Conservation (phyloP, 2,113 vertebrate genomes). For the Craseonycteris thonglongyai region DNA sequence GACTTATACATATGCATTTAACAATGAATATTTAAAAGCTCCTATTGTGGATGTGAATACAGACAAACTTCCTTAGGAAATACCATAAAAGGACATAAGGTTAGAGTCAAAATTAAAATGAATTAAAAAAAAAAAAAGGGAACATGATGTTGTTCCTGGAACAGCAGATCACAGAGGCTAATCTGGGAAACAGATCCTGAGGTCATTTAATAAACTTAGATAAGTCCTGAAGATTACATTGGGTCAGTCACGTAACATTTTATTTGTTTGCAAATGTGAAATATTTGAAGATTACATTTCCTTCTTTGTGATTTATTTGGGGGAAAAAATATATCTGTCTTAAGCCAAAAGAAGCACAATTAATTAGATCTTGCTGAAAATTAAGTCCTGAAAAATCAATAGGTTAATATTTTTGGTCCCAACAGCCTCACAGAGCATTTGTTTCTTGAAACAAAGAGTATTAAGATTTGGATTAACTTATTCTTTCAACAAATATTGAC, state of each 20-base stretch:
- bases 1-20: neutral
- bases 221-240: conserved; percentile 24
- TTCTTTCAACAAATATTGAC: neutral
- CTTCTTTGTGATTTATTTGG: conserved; percentile 21
- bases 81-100: conserved; percentile 33
- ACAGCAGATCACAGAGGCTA: conserved; percentile 45
- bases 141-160: conserved; percentile 50
- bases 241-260: conserved; percentile 33
- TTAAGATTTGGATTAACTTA: neutral
- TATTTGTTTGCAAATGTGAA: conserved; percentile 24
- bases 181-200: conserved; percentile 50
- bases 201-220: conserved; percentile 45
- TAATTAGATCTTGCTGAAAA: neutral
- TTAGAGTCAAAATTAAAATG: conserved; percentile 13
- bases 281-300: conserved; percentile 39
- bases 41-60: neutral
- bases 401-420: neutral
- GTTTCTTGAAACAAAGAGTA: neutral
- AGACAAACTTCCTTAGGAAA: conserved; percentile 39
- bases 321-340: neutral
- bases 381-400: neutral
- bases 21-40: neutral
- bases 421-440: neutral
- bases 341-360: neutral
- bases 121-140: neutral